Conservation (phyloP, 1,140 invertebrate species). For the Hermetia illucens region DNA sequence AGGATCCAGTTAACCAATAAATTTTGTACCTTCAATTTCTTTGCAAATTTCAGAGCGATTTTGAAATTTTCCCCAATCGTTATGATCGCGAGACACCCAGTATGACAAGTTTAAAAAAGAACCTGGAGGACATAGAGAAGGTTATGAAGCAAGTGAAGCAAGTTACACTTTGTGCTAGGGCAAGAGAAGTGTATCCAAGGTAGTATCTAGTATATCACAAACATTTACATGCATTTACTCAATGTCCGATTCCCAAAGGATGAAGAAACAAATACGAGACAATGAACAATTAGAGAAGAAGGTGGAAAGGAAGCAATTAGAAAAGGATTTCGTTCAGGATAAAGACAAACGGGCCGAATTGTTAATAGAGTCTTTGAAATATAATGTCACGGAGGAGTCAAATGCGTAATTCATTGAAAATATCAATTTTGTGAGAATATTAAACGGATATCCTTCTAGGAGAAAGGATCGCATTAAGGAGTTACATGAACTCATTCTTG, state of each 20-base stretch:
- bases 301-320: conserved; percentile 13
- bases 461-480: conserved; percentile 17
- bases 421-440: too few species aligned
- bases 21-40: too few species aligned
- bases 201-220: background rate
- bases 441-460: conserved; percentile 9
- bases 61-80: background rate
- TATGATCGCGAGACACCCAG: conserved; percentile 19
- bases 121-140: conserved; percentile 18
- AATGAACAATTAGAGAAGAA: conserved; percentile 20
- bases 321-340: background rate
- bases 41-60: background rate
- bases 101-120: conserved; percentile 20
- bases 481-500: conserved; percentile 10
- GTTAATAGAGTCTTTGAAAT: conserved; percentile 16
- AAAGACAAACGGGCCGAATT: conserved; percentile 17
- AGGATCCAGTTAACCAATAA: background rate
- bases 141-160: conserved; percentile 23
- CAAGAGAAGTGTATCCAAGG: conserved; percentile 24
- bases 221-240: background rate
- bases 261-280: conserved; percentile 25
- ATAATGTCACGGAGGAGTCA: conserved; percentile 23
- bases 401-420: conserved; percentile 13
- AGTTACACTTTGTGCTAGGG: conserved; percentile 20
- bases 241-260: conserved; percentile 10